Conservation (phyloP, 2,797 vertebrate genomes). For the Danio jaintianensis region DNA sequence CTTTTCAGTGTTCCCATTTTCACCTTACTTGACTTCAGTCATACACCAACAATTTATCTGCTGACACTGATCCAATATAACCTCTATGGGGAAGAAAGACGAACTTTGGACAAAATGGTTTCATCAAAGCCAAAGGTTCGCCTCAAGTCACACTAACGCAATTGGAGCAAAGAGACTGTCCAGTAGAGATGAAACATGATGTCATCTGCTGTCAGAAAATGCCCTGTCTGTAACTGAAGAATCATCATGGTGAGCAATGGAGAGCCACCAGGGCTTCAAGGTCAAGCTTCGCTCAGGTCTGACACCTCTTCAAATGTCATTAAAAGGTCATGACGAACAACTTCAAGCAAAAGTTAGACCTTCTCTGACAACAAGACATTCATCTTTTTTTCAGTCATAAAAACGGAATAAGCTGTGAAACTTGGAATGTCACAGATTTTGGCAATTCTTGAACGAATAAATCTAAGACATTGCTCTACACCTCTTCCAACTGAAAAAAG, state of each 20-base stretch:
- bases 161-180: constrained; percentile 57
- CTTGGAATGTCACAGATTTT: too few relatives aligned
- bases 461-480: too few relatives aligned
- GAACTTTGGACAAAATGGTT: constrained; percentile 49
- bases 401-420: too few relatives aligned
- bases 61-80: constrained; percentile 58
- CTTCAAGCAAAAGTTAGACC: neutral
- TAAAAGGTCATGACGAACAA: neutral
- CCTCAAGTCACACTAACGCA: constrained; percentile 43
- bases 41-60: constrained; percentile 50
- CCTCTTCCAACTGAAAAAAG: too few relatives aligned
- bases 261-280: constrained; percentile 41
- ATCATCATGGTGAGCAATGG: constrained; percentile 45
- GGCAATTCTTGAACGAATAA: too few relatives aligned
- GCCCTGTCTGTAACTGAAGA: constrained; percentile 47
- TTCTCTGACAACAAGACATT: neutral
- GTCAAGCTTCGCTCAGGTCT: constrained; percentile 32
- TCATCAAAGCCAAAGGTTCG: constrained; percentile 55
- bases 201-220: constrained; percentile 52
- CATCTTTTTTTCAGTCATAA: neutral
- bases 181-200: constrained; percentile 57
- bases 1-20: constrained; percentile 20
- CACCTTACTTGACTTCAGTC: constrained; percentile 25
- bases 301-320: constrained; percentile 38
- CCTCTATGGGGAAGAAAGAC: constrained; percentile 37